phyloP scores from a whole-genome alignment of 2,797 vertebrate species.

The Falco biarmicus region DNA sequence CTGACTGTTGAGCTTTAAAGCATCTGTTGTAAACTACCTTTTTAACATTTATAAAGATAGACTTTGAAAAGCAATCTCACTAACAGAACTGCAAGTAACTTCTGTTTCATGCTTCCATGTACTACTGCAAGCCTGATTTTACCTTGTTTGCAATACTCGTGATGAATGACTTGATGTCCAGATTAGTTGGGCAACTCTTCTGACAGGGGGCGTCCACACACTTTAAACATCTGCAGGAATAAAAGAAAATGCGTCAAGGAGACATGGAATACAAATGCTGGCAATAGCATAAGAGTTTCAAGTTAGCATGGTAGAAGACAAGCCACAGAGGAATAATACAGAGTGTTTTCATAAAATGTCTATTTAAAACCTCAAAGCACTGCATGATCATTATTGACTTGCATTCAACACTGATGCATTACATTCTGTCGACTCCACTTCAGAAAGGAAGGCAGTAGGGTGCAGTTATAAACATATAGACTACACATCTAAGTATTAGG shows the following conservation, averaged over 20 bases:
- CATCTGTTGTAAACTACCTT: not conserved
- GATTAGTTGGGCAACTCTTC: constrained; percentile 95
- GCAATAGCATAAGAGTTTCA: not conserved
- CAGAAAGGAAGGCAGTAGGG: not conserved
- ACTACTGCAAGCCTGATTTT: constrained; percentile 4
- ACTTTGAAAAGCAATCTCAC: not conserved
- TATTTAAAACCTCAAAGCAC: not conserved
- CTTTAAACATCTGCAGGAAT: constrained; percentile 87
- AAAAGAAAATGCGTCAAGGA: constrained; percentile 49
- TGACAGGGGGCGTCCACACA: constrained; percentile 96
- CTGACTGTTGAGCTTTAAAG: constrained; percentile 23
- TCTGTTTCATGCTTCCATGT: not conserved
- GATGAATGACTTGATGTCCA: constrained; percentile 95
- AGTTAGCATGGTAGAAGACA: not conserved
- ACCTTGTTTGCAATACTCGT: constrained; percentile 96
- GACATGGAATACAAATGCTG: not conserved
- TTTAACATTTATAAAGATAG: constrained; percentile 14
- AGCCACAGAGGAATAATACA: not conserved
- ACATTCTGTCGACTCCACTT: not conserved
- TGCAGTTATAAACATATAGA: not conserved
- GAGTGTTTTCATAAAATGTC: not conserved
- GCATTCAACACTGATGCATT: not conserved
- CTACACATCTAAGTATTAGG: not conserved
- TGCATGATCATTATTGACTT: not conserved
- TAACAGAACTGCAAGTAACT: not conserved